Evolutionary conservation across 2,113 vertebrate genomes (phyloP).

Genomic region (Nanorana parkeri): DNA sequence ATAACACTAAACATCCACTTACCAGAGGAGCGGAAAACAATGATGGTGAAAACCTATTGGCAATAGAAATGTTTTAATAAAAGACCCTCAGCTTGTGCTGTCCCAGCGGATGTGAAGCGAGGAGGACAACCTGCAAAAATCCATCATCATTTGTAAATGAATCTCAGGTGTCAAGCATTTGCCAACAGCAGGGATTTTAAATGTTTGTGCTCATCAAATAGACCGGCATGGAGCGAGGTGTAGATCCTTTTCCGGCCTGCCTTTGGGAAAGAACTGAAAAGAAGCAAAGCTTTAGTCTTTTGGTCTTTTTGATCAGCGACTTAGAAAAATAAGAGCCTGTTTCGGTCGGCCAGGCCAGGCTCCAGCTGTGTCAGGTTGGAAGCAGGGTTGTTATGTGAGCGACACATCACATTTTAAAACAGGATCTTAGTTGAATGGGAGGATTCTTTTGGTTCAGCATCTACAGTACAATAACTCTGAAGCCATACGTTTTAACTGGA

Average conservation of each 20-base stretch:
- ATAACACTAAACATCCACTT: constrained; percentile 47
- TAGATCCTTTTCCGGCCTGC: constrained; percentile 32
- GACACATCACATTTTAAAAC: constrained; percentile 61
- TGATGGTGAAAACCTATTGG: constrained; percentile 52
- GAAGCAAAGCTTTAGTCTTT: background rate
- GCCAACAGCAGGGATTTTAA: constrained; percentile 58
- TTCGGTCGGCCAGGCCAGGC: constrained; percentile 8
- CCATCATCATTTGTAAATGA: constrained; percentile 53
- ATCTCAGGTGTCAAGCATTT: constrained; percentile 59
- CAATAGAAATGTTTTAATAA: constrained; percentile 54
- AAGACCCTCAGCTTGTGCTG: constrained; percentile 55
- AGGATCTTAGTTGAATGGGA: constrained; percentile 47
- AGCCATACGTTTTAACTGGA: constrained; percentile 84
- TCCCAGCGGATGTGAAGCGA: constrained; percentile 50
- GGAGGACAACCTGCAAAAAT: constrained; percentile 56
- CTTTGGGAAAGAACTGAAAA: constrained; percentile 6
- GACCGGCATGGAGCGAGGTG: background rate
- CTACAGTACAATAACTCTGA: constrained; percentile 69
- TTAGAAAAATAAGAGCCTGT: background rate
- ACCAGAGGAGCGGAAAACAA: constrained; percentile 36
- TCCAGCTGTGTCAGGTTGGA: constrained; percentile 45
- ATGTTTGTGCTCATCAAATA: constrained; percentile 53
- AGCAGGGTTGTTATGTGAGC: constrained; percentile 57
- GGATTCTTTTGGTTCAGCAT: constrained; percentile 61
- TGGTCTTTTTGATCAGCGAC: constrained; percentile 1